A percentile compares a stretch with the other conserved stretches of the same genome.
Evolutionary conservation across 2,888 invertebrate genomes (phyloP).

Genomic region (Acleris emargana): DNA sequence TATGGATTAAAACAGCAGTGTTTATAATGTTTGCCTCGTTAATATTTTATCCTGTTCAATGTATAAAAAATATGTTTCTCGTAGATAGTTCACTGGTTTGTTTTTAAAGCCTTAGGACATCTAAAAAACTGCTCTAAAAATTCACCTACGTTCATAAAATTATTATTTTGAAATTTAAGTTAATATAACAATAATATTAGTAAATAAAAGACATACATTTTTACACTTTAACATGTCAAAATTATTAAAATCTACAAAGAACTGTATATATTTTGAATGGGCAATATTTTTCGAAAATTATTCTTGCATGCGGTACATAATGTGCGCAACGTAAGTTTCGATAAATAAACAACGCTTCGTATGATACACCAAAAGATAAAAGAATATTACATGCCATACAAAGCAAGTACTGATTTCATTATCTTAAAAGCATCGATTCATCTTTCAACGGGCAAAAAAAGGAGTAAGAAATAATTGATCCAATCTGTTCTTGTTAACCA

Average conservation of each 20-base stretch:
- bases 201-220: no score
- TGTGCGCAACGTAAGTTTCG: neutral
- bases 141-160: no score
- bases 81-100: no score
- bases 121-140: no score
- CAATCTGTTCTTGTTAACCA: slow-evolving; percentile 33
- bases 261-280: neutral
- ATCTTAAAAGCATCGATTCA: slow-evolving; percentile 37
- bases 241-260: neutral
- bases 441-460: slow-evolving; percentile 33
- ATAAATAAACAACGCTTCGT: slow-evolving; percentile 13
- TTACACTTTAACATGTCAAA: neutral
- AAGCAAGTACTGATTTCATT: slow-evolving; percentile 36
- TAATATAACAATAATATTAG: no score
- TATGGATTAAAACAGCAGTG: no score
- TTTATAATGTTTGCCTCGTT: no score
- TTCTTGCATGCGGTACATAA: neutral
- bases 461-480: slow-evolving; percentile 26
- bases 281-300: neutral
- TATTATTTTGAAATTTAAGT: no score
- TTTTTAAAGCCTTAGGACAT: no score
- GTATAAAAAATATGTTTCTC: no score
- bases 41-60: no score
- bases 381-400: slow-evolving; percentile 31
- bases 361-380: slow-evolving; percentile 24